Conservation (phyloP, 2,797 vertebrate species). For the Acrocephalus scirpaceus region DNA sequence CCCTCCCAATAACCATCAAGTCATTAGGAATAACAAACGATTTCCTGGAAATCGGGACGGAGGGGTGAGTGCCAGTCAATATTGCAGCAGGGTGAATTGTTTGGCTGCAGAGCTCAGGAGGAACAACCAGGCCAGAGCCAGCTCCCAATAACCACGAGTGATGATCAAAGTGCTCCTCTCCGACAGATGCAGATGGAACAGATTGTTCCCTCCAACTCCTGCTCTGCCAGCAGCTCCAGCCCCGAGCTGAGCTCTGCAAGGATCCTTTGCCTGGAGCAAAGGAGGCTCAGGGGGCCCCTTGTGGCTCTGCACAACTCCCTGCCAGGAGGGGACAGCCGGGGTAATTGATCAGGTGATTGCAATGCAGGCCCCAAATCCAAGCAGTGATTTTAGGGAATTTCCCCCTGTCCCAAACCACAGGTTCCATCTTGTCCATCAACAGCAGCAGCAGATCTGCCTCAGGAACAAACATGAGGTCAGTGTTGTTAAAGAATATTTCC, state of each 20-base stretch:
- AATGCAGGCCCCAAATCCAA: too few species aligned
- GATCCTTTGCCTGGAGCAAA: background rate
- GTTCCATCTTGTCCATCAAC: too few species aligned
- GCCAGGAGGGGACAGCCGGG: background rate
- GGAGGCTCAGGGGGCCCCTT: background rate
- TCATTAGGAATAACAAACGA: background rate
- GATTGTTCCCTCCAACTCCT: slow-evolving; percentile 12
- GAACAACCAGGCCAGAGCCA: background rate
- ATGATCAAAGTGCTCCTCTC: background rate
- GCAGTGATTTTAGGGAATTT: too few species aligned
- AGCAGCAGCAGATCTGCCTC: too few species aligned
- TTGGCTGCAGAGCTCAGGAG: background rate
- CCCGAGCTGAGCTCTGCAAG: background rate
- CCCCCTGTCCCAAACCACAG: too few species aligned
- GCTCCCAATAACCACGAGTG: background rate
- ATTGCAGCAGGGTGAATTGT: background rate
- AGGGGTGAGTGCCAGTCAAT: background rate
- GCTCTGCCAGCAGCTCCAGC: background rate
- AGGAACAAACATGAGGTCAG: too few species aligned
- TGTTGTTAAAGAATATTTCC: too few species aligned
- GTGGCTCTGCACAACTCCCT: background rate
- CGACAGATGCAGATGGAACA: background rate
- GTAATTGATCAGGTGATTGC: too few species aligned
- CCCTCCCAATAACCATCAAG: background rate
- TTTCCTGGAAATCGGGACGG: background rate